phyloP scores from a whole-genome alignment of 2,888 invertebrate species.

The Hoplodrina ambigua region DNA sequence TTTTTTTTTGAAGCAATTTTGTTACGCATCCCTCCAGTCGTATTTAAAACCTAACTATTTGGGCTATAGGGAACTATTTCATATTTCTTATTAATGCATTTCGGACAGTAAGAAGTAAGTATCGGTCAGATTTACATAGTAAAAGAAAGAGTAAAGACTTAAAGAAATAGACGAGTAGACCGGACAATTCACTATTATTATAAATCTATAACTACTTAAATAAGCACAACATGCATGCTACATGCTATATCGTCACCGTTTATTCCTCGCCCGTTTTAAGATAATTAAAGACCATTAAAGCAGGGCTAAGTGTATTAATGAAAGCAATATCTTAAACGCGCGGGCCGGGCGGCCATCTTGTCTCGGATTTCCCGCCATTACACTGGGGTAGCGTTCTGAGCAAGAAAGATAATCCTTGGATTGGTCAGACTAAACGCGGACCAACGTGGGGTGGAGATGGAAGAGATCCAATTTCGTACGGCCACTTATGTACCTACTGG shows the following conservation, averaged over 20 bases:
- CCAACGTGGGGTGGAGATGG: constrained; percentile 66
- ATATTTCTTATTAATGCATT: background rate
- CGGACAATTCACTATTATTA: background rate
- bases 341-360: constrained; percentile 79
- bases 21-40: background rate
- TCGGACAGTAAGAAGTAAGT: background rate
- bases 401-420: constrained; percentile 83
- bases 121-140: background rate
- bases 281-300: constrained; percentile 67
- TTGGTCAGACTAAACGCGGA: constrained; percentile 74
- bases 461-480: constrained; percentile 72
- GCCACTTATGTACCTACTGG: constrained; percentile 50
- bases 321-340: constrained; percentile 73
- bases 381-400: constrained; percentile 67
- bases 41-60: background rate
- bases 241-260: background rate
- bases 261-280: constrained; percentile 53
- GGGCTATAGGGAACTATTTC: background rate
- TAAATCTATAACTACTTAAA: background rate
- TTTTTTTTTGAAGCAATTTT: constrained; percentile 22
- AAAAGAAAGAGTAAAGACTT: background rate
- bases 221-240: background rate
- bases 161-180: too few species aligned
- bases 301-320: constrained; percentile 68
- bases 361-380: constrained; percentile 77